Base-by-base conservation (phyloP, 2,797 vertebrate genomes). In the Galagoides demidoff region DNA sequence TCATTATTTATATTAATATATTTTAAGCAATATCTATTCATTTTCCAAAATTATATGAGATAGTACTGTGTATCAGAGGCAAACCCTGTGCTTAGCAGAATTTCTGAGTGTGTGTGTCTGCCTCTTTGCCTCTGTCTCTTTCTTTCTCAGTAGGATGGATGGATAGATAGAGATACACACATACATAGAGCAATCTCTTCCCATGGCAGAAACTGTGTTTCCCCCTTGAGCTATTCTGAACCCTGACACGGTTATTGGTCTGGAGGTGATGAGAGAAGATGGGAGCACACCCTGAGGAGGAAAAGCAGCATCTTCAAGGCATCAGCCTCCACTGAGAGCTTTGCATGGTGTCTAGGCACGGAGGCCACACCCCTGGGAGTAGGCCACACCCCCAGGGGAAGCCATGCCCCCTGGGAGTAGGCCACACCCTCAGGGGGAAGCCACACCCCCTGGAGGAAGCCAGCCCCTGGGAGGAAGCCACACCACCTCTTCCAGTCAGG, bases 21-120 rank as follows among this genome's bases (percentile, higher is more conserved):
- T 52, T 4, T 52, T 77, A 70, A 87, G 22, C 17, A n/a, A 52
- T 77, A 61, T 70, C 55, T 23, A 45, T 61, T 87, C 70, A 64
- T 31, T 95, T 79, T 89, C 23, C 22, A 34, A 95, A 84, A 79
- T 34, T 71, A 85, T n/a, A 17, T 63, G 43, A 88, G 59, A 61
- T 64, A 43, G 12, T 71, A 20, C 25, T 55, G 20, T 78, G 22
- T 55, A 11, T 71, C 55, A 78, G 29, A 92, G 64, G 43, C 52
- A 89, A 73, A 31, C 25, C 37, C 20, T 55, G 34, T 31, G 17
- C 17, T 92, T 39, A 43, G 29, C 22, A 84, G 31, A n/a, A 61
- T 77, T 83, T 84, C 31, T 59, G 6, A 34, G 5, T 79, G n/a
- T 57, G 55, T 79, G 14, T 81, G 23, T 57, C 3, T 20, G 64